Conservation (phyloP, 2,113 vertebrate genomes). For the Puma concolor region DNA sequence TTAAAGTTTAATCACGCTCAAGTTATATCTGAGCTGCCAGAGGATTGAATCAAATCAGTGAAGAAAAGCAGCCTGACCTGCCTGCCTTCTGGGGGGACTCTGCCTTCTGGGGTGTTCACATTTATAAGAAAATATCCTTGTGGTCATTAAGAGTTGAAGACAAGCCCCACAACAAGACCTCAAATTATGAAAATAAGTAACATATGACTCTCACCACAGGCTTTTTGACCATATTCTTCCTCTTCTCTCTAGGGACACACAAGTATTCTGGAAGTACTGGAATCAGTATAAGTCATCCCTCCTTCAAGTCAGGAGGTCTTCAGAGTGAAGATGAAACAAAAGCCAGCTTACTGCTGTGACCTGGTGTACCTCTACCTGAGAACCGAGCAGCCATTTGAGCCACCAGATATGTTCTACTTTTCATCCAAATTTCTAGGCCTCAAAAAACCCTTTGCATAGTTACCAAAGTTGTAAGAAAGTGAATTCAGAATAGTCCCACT, state of each 20-base stretch:
- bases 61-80: constrained; percentile 2
- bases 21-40: not conserved
- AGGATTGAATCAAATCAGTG: constrained; percentile 27
- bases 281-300: not conserved
- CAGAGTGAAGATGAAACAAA: not conserved
- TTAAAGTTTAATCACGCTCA: constrained; percentile 53
- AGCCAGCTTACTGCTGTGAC: not conserved
- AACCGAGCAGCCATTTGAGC: not conserved
- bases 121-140: constrained; percentile 34
- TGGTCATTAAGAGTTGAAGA: constrained; percentile 8
- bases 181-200: not conserved
- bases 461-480: not conserved
- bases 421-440: not conserved
- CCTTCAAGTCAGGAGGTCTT: not conserved
- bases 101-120: not conserved
- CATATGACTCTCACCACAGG: not conserved
- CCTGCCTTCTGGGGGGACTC: not conserved
- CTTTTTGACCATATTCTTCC: not conserved
- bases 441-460: not conserved
- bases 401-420: not conserved
- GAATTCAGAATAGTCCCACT: not conserved
- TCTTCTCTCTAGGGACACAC: not conserved
- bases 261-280: not conserved
- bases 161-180: not conserved
- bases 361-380: not conserved